Percentiles rank a stretch among this genome's conserved stretches.
Conservation (phyloP, 2,113 vertebrate genomes). For the Plecotus auritus region DNA sequence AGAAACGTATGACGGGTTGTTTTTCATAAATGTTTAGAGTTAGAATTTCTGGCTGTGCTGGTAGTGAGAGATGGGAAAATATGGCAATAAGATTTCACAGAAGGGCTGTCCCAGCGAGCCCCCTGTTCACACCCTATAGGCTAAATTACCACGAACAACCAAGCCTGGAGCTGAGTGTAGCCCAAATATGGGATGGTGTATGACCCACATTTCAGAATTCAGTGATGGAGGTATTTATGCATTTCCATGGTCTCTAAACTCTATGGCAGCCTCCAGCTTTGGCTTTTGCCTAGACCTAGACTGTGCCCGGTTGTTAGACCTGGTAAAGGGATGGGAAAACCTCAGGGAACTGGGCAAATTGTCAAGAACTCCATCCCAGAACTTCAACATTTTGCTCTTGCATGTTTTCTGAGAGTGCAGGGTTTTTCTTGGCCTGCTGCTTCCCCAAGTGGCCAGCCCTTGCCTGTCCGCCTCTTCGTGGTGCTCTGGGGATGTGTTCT, state of each 20-base stretch:
- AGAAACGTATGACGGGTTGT: slow-evolving; percentile 52
- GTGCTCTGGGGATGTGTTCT: slow-evolving; percentile 23
- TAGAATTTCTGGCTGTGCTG: background rate
- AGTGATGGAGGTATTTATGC: background rate
- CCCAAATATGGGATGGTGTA: background rate
- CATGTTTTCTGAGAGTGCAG: background rate
- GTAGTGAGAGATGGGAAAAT: background rate
- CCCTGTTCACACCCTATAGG: background rate
- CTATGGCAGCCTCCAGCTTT: background rate
- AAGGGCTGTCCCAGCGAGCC: background rate
- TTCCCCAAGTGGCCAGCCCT: slow-evolving; percentile 21
- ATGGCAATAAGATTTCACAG: background rate
- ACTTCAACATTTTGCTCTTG: background rate
- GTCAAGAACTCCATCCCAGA: slow-evolving; percentile 18
- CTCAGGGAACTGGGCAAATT: background rate
- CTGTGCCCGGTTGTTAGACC: background rate
- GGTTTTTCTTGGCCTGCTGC: slow-evolving; percentile 47
- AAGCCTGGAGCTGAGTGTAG: background rate
- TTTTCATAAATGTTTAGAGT: slow-evolving; percentile 27
- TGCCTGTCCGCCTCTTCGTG: background rate
- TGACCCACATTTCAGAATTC: background rate
- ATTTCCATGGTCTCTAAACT: background rate
- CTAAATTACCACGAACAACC: accelerated
- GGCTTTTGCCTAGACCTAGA: background rate
- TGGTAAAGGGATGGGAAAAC: background rate